Conservation (phyloP, 2,888 invertebrate genomes). For the Actias luna region DNA sequence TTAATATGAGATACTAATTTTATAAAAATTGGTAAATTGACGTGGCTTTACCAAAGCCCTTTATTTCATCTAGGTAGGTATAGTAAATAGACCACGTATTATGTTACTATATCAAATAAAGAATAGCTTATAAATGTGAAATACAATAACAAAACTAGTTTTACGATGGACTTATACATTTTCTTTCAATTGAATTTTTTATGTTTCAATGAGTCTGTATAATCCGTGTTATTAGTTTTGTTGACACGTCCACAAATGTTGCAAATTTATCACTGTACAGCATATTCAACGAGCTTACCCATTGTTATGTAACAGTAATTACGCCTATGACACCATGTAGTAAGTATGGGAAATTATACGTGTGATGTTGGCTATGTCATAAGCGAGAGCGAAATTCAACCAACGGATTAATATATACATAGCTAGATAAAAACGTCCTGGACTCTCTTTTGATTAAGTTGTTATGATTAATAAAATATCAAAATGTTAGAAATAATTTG, state of each 20-base stretch:
- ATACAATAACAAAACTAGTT: neutral
- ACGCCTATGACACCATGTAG: constrained; percentile 44
- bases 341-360: constrained; percentile 74
- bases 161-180: constrained; percentile 11
- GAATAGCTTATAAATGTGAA: constrained; percentile 17
- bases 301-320: constrained; percentile 43
- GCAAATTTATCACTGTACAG: constrained; percentile 57
- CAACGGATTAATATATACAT: too few species aligned
- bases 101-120: neutral
- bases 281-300: constrained; percentile 44
- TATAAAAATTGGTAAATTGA: neutral
- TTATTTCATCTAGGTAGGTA: neutral
- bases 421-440: too few species aligned
- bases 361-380: constrained; percentile 26
- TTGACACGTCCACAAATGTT: constrained; percentile 60
- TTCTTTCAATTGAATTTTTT: constrained; percentile 10
- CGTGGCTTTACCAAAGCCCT: neutral
- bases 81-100: neutral
- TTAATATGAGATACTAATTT: neutral
- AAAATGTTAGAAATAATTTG: too few species aligned
- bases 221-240: constrained; percentile 63
- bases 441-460: too few species aligned
- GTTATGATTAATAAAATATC: too few species aligned
- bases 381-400: constrained; percentile 33
- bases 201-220: constrained; percentile 30